These are phyloP conservation scores for Calliopum simillimum DNA, from an alignment of 2,888 invertebrate genomes.

Conservation along the genomic window DNA sequence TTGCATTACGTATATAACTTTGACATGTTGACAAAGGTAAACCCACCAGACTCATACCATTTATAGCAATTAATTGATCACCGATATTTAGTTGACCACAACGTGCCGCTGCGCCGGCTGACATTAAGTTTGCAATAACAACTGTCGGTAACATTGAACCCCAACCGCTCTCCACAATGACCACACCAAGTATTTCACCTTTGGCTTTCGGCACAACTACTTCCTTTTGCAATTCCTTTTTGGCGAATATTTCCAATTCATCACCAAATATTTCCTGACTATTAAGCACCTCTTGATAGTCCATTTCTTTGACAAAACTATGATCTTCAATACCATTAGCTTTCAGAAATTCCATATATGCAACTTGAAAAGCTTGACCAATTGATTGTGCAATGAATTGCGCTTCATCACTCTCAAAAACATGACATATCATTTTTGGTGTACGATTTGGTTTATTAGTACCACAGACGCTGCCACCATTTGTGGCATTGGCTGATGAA, in stretches of 20 bases:
- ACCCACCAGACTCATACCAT: conserved; percentile 98
- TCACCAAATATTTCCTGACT: conserved; percentile 99
- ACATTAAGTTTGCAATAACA: conserved; percentile 97
- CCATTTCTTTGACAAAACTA: conserved; percentile 99
- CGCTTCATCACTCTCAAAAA: conserved; percentile 99
- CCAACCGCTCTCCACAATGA: conserved; percentile 99
- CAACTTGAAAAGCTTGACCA: conserved; percentile 99
- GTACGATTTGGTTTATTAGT: conserved; percentile 77
- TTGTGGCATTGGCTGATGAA: conserved; percentile 39
- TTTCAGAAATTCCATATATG: conserved; percentile 99
- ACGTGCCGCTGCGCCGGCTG: conserved; percentile 95
- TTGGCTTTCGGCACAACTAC: conserved; percentile 99
- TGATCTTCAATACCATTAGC: conserved; percentile 99
- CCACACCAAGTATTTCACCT: conserved; percentile 97
- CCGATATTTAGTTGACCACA: conserved; percentile 99
- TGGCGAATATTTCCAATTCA: conserved; percentile 98
- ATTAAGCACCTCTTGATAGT: conserved; percentile 99
- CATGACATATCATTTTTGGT: conserved; percentile 99
- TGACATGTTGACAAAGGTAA: conserved; percentile 98
- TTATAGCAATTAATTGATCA: conserved; percentile 99
- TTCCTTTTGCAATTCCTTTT: conserved; percentile 97
- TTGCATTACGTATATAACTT: conserved; percentile 98
- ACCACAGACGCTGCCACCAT: not conserved
- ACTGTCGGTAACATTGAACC: conserved; percentile 99
- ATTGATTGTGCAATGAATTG: conserved; percentile 99